Conservation (phyloP, 2,888 invertebrate genomes). For the Iselma pallidipennis region DNA sequence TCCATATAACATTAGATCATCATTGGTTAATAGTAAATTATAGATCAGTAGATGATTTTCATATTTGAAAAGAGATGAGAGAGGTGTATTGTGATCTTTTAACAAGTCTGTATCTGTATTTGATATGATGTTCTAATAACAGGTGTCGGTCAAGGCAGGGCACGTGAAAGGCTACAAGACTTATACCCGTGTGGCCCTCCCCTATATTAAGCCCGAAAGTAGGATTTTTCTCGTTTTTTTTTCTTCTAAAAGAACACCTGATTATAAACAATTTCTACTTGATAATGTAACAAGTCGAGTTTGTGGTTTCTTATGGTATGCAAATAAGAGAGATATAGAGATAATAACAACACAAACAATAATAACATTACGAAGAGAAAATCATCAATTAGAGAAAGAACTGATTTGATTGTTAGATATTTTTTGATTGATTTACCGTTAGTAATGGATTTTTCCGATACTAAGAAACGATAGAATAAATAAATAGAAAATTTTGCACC, state of each 20-base stretch:
- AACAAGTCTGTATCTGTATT: conserved; percentile 8
- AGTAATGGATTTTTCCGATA: too few species aligned
- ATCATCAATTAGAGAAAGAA: not conserved
- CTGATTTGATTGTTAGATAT: too few species aligned
- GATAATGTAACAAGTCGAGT: not conserved
- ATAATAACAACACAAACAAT: not conserved
- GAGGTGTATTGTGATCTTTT: not conserved
- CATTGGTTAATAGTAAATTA: conserved; percentile 30
- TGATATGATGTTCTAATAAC: conserved; percentile 39
- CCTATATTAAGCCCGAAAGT: not conserved
- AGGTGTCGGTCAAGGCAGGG: conserved; percentile 49
- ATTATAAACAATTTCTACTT: not conserved
- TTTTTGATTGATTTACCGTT: too few species aligned
- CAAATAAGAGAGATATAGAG: not conserved
- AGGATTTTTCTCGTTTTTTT: not conserved
- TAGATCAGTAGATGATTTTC: conserved; percentile 32
- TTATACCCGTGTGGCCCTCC: conserved; percentile 29
- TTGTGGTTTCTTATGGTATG: not conserved
- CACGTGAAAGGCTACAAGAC: conserved; percentile 46
- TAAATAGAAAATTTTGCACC: too few species aligned
- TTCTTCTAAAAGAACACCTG: not conserved
- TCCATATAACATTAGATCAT: conserved; percentile 36
- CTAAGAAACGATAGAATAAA: too few species aligned
- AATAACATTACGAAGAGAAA: not conserved
- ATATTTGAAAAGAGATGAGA: conserved; percentile 18